phyloP scores from a whole-genome alignment of 2,113 vertebrate species.

The Stictonetta naevosa region DNA sequence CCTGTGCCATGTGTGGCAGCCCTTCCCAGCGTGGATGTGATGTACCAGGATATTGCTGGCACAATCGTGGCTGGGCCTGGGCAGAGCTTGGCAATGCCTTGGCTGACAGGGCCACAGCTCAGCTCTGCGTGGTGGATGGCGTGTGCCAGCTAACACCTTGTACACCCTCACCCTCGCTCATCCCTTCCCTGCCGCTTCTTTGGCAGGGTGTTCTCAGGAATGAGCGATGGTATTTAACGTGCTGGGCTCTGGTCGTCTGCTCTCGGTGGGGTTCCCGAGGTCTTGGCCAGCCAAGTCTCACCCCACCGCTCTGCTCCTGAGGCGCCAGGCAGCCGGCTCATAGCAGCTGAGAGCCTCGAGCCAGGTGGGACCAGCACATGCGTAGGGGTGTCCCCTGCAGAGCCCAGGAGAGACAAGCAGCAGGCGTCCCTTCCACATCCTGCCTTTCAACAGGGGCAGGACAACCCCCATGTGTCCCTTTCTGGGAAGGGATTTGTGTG shows the following conservation, averaged over 20 bases:
- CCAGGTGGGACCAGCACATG: neutral
- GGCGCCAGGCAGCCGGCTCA: neutral
- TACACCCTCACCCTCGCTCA: accelerated
- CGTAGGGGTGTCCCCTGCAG: neutral
- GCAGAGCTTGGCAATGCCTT: neutral
- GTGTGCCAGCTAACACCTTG: neutral
- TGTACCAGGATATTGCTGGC: accelerated
- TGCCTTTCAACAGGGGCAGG: neutral
- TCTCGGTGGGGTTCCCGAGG: neutral
- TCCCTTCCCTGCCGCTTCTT: neutral
- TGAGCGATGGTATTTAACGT: neutral
- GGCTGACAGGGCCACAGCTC: neutral
- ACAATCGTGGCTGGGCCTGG: neutral
- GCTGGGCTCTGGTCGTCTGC: neutral
- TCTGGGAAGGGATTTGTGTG: neutral
- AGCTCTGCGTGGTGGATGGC: neutral
- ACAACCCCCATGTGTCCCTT: neutral
- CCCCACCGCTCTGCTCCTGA: accelerated
- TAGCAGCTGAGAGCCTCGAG: neutral
- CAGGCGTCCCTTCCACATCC: neutral
- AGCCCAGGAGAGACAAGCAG: neutral
- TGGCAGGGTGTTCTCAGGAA: neutral
- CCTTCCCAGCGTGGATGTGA: neutral
- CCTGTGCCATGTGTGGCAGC: neutral
- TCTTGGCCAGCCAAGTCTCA: neutral